A percentile compares a stretch with the other conserved stretches of the same genome.
Evolutionary conservation across 2,113 vertebrate genomes (phyloP).

Genomic region (Boulengeromyrus knoepffleri): DNA sequence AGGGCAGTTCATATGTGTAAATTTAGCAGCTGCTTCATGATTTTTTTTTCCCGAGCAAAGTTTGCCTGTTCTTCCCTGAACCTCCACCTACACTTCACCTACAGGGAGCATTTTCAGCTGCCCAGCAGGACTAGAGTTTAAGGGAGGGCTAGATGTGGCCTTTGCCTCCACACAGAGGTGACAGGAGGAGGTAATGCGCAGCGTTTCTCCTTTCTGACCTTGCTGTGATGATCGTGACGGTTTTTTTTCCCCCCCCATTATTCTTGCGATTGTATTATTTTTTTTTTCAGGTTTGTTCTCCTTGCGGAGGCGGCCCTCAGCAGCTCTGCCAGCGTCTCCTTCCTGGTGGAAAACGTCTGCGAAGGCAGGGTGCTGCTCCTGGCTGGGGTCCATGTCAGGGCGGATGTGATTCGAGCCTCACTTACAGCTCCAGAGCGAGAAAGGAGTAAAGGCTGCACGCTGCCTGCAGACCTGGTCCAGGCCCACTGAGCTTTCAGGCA

Average conservation of each 20-base stretch:
- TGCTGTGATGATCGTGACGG: neutral
- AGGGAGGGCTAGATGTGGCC: conserved; percentile 50
- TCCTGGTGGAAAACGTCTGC: neutral
- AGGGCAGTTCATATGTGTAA: neutral
- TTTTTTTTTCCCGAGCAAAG: neutral
- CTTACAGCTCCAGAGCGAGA: conserved; percentile 43
- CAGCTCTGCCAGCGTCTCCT: conserved; percentile 36
- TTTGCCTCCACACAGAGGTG: conserved; percentile 35
- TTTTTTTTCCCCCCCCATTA: neutral
- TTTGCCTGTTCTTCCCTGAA: conserved; percentile 9
- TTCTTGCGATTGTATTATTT: neutral
- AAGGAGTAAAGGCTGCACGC: neutral
- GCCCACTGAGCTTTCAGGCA: neutral
- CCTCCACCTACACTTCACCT: neutral
- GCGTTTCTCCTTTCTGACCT: neutral
- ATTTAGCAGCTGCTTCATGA: neutral
- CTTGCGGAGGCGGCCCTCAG: conserved; percentile 56
- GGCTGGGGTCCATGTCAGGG: conserved; percentile 45
- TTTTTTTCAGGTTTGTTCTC: conserved; percentile 51
- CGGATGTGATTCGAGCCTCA: conserved; percentile 46
- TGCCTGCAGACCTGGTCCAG: neutral
- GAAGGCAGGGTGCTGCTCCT: conserved; percentile 57
- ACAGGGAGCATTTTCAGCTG: conserved; percentile 63
- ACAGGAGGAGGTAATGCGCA: neutral
- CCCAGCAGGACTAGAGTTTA: conserved; percentile 55